These are phyloP conservation scores for Acanthis flammea DNA, from an alignment of 2,797 vertebrate species.

Conservation along the genomic window DNA sequence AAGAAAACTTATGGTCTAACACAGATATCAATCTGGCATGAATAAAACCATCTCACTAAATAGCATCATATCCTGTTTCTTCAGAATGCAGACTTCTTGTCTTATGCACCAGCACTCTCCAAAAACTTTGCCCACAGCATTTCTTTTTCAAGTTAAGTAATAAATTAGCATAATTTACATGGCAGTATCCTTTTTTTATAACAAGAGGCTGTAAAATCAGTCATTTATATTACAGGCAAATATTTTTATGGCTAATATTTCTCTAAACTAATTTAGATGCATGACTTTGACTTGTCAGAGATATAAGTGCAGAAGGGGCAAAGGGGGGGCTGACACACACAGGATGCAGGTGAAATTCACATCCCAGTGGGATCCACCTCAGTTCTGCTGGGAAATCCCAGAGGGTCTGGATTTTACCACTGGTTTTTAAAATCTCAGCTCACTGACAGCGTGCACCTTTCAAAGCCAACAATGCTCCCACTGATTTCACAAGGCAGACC, in stretches of 20 bases:
- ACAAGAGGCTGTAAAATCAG: slow-evolving; percentile 1
- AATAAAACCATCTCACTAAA: slow-evolving; percentile 9
- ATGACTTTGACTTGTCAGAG: neutral
- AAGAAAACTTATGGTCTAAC: neutral
- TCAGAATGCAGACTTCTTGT: neutral
- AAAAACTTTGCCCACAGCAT: neutral
- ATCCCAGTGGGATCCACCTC: neutral
- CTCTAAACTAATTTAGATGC: slow-evolving; percentile 47
- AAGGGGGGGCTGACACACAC: neutral
- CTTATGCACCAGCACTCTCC: neutral
- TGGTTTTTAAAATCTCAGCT: neutral
- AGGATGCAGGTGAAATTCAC: slow-evolving; percentile 20
- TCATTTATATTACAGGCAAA: slow-evolving; percentile 13
- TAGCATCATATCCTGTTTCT: neutral
- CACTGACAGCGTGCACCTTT: neutral
- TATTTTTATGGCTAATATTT: slow-evolving; percentile 53
- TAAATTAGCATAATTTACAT: slow-evolving; percentile 16
- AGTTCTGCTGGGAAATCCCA: neutral
- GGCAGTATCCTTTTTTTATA: neutral
- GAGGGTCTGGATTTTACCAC: neutral
- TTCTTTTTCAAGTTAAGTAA: slow-evolving; percentile 15
- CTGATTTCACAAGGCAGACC: neutral
- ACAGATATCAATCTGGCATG: neutral
- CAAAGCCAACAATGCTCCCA: neutral
- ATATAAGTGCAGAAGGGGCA: neutral